Conservation (phyloP, 2,888 invertebrate species). For the Prosapia bicincta region DNA sequence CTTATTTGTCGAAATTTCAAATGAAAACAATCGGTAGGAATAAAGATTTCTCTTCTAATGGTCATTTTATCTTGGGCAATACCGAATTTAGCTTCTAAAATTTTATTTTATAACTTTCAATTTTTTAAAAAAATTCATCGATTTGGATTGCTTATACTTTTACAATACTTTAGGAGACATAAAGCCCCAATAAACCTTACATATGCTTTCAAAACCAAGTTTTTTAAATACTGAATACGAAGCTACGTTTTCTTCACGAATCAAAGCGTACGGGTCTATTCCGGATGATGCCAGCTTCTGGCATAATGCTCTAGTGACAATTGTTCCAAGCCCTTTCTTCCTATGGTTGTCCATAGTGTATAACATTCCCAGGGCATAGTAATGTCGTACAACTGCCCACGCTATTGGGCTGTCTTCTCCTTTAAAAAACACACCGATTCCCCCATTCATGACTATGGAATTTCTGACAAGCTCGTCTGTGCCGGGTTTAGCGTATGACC, state of each 20-base stretch:
- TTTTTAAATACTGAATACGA: neutral
- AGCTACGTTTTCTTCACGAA: neutral
- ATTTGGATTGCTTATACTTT: no score
- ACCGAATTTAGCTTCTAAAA: no score
- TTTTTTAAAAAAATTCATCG: no score
- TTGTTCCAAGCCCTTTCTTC: neutral
- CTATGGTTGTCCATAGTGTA: neutral
- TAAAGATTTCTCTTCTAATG: no score
- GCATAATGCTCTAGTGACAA: neutral
- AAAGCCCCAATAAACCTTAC: neutral
- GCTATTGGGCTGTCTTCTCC: conserved; percentile 1
- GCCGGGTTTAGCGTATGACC: neutral
- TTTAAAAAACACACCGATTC: conserved; percentile 8
- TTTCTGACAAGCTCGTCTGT: neutral
- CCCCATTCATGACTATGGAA: neutral
- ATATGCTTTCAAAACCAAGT: conserved; percentile 1
- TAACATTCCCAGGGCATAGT: conserved; percentile 6
- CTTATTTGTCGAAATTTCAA: no score
- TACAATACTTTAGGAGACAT: neutral
- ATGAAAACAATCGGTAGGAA: no score
- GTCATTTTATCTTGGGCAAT: no score
- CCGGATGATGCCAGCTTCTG: neutral
- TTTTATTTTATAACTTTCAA: no score
- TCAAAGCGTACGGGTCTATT: conserved; percentile 2
- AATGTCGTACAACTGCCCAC: conserved; percentile 3